A percentile compares a stretch with the other conserved stretches of the same genome.
phyloP scores from a whole-genome alignment of 2,113 vertebrate genomes.

The Apaloderma vittatum region DNA sequence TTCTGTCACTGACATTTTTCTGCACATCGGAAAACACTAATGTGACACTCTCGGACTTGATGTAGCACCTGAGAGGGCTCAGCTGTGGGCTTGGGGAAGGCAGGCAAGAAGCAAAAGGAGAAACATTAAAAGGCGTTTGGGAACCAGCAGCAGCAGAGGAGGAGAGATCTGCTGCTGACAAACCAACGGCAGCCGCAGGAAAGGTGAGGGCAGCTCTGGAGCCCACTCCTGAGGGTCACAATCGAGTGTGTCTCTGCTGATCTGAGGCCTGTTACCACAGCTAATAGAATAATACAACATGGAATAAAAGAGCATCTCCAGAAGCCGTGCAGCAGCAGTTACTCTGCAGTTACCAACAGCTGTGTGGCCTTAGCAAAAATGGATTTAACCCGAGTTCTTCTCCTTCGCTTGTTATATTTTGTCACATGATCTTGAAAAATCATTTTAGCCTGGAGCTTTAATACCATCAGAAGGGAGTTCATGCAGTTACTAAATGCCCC shows the following conservation, averaged over 20 bases:
- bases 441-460: background rate
- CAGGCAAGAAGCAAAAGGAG: background rate
- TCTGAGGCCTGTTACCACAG: fast-evolving
- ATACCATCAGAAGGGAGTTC: background rate
- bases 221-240: background rate
- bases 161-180: background rate
- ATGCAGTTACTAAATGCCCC: background rate
- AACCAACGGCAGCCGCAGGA: background rate
- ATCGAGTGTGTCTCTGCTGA: background rate
- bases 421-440: background rate
- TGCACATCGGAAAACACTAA: background rate
- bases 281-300: background rate
- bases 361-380: background rate
- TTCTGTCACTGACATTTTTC: background rate
- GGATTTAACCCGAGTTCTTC: background rate
- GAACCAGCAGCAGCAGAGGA: background rate
- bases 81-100: background rate
- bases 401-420: background rate
- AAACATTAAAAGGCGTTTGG: background rate
- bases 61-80: background rate
- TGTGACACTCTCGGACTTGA: background rate
- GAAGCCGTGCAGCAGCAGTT: background rate
- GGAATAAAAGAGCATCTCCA: background rate
- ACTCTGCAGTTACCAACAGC: background rate
- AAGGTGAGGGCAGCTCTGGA: background rate